Base-by-base conservation (phyloP, 2,888 invertebrate genomes). In the Drosophila hamatofila region DNA sequence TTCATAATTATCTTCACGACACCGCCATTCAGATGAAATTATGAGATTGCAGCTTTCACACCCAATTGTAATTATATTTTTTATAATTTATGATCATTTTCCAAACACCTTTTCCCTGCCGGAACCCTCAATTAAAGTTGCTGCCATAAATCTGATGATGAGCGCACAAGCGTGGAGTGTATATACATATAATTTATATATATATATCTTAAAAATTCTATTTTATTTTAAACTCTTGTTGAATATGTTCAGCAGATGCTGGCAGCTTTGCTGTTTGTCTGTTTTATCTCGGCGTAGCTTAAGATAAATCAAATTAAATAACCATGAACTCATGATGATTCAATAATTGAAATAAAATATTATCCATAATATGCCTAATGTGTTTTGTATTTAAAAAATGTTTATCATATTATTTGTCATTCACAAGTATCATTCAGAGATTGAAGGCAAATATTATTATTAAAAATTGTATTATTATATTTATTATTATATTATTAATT, bases 21-120 rank as follows among this genome's bases (percentile, higher is more conserved):
- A 64, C 33, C 21, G 30, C 6, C 42, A 73, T 67, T 69, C 67
- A 67, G 62, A 39, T 69, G 23, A 58, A 68, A 27, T 68, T 68
- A 68, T 59, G 48, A 48, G 42, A 48, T 67, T 48, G 57, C 2
- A n/a, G 44, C 52, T 52, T 66, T 56, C 55, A 62, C 54, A 77
- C 44, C 46, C 56, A 23, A 30, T 42, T 27, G 46, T 46, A 58
- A 69, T 78, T 61, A 69, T 41, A 35, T 30, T 42, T 48, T 39
- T 42, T 21, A 52, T 62, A 78, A 65, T 62, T 65, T 75, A 69
- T 64, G 57, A 39, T 75, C 23, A 58, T 59, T 61, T 64, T 27
- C 59, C 56, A 62, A 75, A 49, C 76, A 77, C 80, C 75, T 77
- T 62, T 69, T 39, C 27, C 46, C 21, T 23, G 9, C 25, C 12